Evolutionary conservation across 2,113 vertebrate genomes (phyloP).

Genomic region (Bubalus kerabau): DNA sequence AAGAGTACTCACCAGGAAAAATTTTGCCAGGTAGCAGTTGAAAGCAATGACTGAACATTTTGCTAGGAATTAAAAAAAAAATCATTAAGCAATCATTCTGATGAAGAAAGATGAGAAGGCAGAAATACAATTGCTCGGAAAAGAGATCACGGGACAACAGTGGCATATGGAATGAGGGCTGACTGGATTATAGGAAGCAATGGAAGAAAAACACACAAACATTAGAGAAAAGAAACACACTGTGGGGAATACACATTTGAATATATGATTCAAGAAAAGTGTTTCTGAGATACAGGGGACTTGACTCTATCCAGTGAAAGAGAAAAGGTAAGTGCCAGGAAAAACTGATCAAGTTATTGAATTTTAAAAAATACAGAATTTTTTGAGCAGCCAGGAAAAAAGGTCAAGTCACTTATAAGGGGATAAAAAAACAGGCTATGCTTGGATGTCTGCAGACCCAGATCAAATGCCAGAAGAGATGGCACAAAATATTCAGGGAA

Average conservation of each 20-base stretch:
- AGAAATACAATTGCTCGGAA: background rate
- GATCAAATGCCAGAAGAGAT: background rate
- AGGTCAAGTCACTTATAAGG: background rate
- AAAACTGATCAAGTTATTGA: background rate
- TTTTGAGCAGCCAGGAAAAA: background rate
- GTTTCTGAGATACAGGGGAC: background rate
- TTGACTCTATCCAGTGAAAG: background rate
- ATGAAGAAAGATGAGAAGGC: background rate
- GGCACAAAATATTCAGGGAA: background rate
- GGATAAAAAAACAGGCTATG: background rate
- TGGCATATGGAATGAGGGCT: background rate
- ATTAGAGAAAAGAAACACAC: background rate
- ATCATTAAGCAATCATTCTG: background rate
- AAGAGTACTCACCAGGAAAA: background rate
- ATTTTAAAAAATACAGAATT: background rate
- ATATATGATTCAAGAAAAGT: background rate
- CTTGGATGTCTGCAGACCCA: background rate
- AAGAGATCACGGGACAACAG: background rate
- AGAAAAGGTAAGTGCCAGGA: background rate
- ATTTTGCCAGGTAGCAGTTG: background rate
- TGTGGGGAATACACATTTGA: background rate
- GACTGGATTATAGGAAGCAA: background rate
- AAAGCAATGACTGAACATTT: background rate
- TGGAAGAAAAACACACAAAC: background rate
- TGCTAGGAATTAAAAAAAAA: background rate